Conservation (phyloP, 2,888 invertebrate species). For the Sthenelais limicola region DNA sequence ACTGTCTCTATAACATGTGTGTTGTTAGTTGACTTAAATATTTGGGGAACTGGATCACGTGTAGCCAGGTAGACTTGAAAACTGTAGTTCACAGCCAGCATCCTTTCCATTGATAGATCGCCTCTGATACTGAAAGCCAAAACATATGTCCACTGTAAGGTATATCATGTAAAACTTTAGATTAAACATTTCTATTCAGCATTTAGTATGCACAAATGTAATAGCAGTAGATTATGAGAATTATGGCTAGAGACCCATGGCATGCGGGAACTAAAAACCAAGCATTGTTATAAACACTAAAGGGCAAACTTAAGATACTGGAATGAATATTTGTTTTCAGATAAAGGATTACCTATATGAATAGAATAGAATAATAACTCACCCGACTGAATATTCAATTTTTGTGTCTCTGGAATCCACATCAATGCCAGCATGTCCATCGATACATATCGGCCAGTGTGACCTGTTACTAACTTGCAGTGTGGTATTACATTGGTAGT, state of each 20-base stretch:
- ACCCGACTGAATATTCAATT: slow-evolving; percentile 65
- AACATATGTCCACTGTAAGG: no score
- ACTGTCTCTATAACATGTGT: slow-evolving; percentile 56
- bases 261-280: no score
- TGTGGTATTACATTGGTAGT: slow-evolving; percentile 65
- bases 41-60: slow-evolving; percentile 49
- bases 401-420: slow-evolving; percentile 55
- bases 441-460: slow-evolving; percentile 63
- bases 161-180: no score
- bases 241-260: no score
- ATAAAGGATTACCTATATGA: no score
- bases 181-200: no score
- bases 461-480: slow-evolving; percentile 59
- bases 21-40: slow-evolving; percentile 49
- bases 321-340: no score
- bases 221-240: no score
- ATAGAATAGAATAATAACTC: slow-evolving; percentile 42
- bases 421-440: slow-evolving; percentile 59
- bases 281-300: no score
- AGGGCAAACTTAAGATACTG: no score
- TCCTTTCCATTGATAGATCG: slow-evolving; percentile 60
- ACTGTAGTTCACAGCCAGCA: slow-evolving; percentile 60
- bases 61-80: slow-evolving; percentile 58
- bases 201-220: no score
- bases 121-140: slow-evolving; percentile 55